phyloP scores from a whole-genome alignment of 2,888 invertebrate genomes.

The Acronicta alni region DNA sequence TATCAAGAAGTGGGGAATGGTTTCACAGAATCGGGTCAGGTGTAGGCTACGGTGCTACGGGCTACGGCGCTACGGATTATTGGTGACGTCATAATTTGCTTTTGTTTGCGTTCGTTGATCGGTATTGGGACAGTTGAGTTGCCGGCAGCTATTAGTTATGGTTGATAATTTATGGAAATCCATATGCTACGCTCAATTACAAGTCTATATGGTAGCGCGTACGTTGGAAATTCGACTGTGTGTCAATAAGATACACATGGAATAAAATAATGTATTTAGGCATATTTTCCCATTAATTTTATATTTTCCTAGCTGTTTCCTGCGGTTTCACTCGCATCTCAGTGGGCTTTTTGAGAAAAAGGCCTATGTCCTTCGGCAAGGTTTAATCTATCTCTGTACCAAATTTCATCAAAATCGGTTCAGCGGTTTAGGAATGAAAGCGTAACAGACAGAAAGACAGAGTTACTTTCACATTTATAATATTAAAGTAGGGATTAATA shows the following conservation, averaged over 20 bases:
- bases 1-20: slow-evolving; percentile 50
- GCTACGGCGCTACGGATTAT: slow-evolving; percentile 35
- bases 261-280: no score
- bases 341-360: no score
- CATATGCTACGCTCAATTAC: slow-evolving; percentile 14
- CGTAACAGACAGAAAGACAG: no score
- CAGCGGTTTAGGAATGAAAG: no score
- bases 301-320: no score
- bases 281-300: no score
- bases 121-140: slow-evolving; percentile 5
- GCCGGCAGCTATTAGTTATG: slow-evolving; percentile 16
- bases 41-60: slow-evolving; percentile 23
- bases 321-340: no score
- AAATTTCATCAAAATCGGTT: no score
- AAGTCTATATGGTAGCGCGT: slow-evolving; percentile 2
- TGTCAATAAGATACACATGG: not conserved
- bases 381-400: no score
- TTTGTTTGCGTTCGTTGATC: slow-evolving; percentile 29
- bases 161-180: slow-evolving; percentile 38
- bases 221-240: slow-evolving; percentile 13
- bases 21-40: slow-evolving; percentile 54
- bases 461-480: no score
- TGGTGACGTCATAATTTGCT: slow-evolving; percentile 32
- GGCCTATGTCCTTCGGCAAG: no score
- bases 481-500: no score